Conservation (phyloP, 2,888 invertebrate species). For the Callimorpha dominula region DNA sequence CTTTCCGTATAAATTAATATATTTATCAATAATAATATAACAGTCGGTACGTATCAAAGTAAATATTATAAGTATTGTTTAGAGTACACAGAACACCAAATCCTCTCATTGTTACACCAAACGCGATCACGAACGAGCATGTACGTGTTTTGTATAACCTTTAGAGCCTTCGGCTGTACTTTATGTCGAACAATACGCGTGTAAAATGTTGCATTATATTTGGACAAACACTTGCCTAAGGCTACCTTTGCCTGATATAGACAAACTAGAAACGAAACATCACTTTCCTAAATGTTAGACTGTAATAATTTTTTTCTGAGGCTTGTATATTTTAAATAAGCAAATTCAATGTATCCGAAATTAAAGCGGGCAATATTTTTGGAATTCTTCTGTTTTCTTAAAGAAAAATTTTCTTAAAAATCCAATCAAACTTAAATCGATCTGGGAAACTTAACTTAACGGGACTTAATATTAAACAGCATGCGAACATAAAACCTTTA, state of each 20-base stretch:
- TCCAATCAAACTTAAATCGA: too few species aligned
- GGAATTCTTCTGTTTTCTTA: too few species aligned
- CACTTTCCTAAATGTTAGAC: background rate
- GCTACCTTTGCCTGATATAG: background rate
- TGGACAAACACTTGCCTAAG: background rate
- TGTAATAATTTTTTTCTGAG: background rate
- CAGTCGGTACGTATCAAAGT: slow-evolving; percentile 22
- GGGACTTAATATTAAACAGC: too few species aligned
- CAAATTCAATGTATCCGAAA: too few species aligned
- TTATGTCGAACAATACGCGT: slow-evolving; percentile 27
- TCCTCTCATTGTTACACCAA: slow-evolving; percentile 34
- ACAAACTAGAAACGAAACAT: background rate
- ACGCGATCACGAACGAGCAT: slow-evolving; percentile 34
- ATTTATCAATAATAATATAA: slow-evolving; percentile 2
- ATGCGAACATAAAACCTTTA: too few species aligned
- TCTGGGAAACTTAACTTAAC: too few species aligned
- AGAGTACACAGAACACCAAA: slow-evolving; percentile 23
- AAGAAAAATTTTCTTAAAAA: too few species aligned
- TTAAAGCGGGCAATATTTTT: too few species aligned
- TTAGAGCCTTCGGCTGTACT: slow-evolving; percentile 29
- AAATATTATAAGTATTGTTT: slow-evolving; percentile 19
- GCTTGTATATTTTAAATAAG: too few species aligned
- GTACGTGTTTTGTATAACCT: slow-evolving; percentile 32
- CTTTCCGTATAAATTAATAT: background rate
- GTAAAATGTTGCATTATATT: slow-evolving; percentile 14